Conservation (phyloP, 2,113 vertebrate species). For the Probosciger aterrimus region DNA sequence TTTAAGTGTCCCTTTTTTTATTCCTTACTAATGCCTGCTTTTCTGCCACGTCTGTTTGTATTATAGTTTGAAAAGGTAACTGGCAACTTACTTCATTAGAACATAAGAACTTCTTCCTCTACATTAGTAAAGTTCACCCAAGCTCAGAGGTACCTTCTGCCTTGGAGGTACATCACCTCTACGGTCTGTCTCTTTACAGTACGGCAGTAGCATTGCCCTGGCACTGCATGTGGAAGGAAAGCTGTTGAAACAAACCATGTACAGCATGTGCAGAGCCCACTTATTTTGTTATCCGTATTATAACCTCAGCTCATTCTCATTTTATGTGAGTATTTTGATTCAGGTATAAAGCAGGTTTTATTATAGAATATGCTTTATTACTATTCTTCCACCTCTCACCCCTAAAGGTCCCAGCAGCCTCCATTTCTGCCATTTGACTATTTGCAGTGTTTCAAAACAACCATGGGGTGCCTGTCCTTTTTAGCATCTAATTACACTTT, state of each 20-base stretch:
- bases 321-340: slow-evolving; percentile 1
- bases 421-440: background rate
- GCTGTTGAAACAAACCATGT: background rate
- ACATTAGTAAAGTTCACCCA: background rate
- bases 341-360: background rate
- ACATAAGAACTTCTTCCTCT: background rate
- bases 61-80: background rate
- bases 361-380: background rate
- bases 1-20: background rate
- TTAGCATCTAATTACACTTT: slow-evolving; percentile 71
- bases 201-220: fast-evolving
- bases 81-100: background rate
- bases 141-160: background rate
- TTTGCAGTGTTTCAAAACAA: slow-evolving; percentile 20
- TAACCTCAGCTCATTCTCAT: background rate
- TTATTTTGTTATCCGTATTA: background rate
- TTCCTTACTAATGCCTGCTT: background rate
- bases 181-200: background rate
- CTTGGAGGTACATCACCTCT: background rate
- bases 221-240: background rate
- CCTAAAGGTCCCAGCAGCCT: background rate
- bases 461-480: slow-evolving; percentile 37
- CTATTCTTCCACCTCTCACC: background rate
- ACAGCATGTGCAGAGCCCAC: background rate
- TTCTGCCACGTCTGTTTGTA: fast-evolving